Evolutionary conservation across 2,797 vertebrate species (phyloP), one percentile per base, ranked within the genome.

Genomic region (Bradypodion ventrale): DNA sequence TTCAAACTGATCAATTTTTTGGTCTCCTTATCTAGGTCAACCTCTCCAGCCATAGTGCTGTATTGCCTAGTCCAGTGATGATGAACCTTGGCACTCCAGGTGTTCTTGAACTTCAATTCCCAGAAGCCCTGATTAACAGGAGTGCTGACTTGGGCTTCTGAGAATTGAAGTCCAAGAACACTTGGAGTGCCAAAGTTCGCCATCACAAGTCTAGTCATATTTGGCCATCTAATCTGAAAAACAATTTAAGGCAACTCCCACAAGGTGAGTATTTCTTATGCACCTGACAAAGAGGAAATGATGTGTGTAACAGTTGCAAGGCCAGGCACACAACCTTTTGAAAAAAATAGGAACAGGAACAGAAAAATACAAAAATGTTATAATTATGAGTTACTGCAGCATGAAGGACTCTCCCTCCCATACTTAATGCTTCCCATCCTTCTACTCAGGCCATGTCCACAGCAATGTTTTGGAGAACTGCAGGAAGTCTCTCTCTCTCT

Each of bases 401-500:
- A 65, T 35, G 40, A 12, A 49, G n/a, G 12, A 25, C 37, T 80
- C 10, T 10, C 37, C 21, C 27, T 19, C 13, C 77, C 72, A n/a
- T n/a, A n/a, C n/a, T n/a, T n/a, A n/a, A n/a, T n/a, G n/a, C n/a
- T 79, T 87, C 73, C 87, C 0, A 0, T 42, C 72, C 25, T 83
- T 74, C 80, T 82, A 5, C 27, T 2, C n/a, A 69, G 49, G 35
- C 29, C 73, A 78, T 9, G 79, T 82, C 88, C 89, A 91, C 91
- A 85, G 88, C 9, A 7, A 82, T 85, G 1, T 32, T 78, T 83
- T 60, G 25, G 63, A 76, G 74, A 78, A 0, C 85, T 52, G 16
- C 94, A 93, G 95, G 92, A 94, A 94, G 86, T 83, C 87, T 83
- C 32, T 83, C 60, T 7, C 42, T 40, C n/a, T n/a, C n/a, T n/a